A percentile compares a stretch with the other conserved stretches of the same genome.
Evolutionary conservation across 64 coral and sea anemone genomes (phyloP).

Genomic region (Actinia tenebrosa): DNA sequence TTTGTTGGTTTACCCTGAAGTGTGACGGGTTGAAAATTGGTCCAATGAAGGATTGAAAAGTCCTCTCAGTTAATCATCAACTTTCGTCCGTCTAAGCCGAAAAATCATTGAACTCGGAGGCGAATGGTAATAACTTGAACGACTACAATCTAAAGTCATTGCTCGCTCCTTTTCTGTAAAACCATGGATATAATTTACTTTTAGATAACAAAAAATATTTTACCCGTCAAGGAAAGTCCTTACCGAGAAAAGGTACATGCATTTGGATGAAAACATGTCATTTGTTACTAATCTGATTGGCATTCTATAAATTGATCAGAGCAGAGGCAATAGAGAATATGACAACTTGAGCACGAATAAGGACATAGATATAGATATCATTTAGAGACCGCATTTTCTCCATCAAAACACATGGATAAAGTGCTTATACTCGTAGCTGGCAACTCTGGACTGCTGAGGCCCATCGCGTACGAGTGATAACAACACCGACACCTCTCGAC

Average conservation of each 20-base stretch:
- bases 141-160: not conserved
- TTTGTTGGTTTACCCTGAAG: slow-evolving; percentile 20
- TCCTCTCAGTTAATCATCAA: slow-evolving; percentile 4
- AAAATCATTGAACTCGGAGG: not conserved
- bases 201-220: not conserved
- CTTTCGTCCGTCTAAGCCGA: not conserved
- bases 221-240: not conserved
- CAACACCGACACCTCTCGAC: slow-evolving; percentile 34
- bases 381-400: not conserved
- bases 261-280: not conserved
- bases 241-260: not conserved
- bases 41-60: slow-evolving; percentile 17
- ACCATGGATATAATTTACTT: not conserved
- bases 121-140: not conserved
- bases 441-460: slow-evolving; percentile 14
- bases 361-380: not conserved
- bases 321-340: not conserved
- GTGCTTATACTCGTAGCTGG: slow-evolving; percentile 3
- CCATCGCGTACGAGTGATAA: slow-evolving; percentile 21
- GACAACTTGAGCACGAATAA: not conserved
- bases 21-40: slow-evolving; percentile 21
- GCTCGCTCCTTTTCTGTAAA: not conserved
- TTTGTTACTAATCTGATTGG: not conserved
- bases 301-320: not conserved
- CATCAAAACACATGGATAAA: not conserved